Evolutionary conservation across 2,888 invertebrate species (phyloP).

Genomic region (Hedya salicella): DNA sequence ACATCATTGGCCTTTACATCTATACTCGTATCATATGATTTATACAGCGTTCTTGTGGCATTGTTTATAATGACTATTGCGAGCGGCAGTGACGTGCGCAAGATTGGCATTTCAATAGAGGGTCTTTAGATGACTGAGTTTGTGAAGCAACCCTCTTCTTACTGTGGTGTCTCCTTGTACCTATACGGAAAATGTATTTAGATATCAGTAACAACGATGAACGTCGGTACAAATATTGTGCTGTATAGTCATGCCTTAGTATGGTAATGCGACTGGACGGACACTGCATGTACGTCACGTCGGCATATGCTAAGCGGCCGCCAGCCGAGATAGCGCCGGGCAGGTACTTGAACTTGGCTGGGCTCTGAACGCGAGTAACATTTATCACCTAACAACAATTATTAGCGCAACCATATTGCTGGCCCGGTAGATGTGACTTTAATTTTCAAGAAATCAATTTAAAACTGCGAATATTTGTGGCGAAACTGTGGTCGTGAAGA

Average conservation of each 20-base stretch:
- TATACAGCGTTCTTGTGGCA: too few species aligned
- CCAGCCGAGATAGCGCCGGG: conserved; percentile 58
- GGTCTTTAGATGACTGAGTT: too few species aligned
- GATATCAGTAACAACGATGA: background rate
- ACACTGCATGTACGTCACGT: conserved; percentile 50
- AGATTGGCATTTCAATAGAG: too few species aligned
- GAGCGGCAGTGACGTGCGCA: too few species aligned
- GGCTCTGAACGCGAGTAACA: conserved; percentile 54
- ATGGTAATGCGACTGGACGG: conserved; percentile 28
- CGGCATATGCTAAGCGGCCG: conserved; percentile 63
- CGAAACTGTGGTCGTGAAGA: too few species aligned
- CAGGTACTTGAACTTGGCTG: conserved; percentile 79
- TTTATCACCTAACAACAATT: conserved; percentile 40
- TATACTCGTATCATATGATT: too few species aligned
- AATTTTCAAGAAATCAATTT: too few species aligned
- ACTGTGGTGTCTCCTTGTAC: too few species aligned
- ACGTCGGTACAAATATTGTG: background rate
- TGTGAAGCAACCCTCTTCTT: too few species aligned
- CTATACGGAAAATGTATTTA: background rate
- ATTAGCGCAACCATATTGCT: background rate
- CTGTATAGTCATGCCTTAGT: background rate
- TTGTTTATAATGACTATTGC: too few species aligned
- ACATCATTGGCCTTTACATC: too few species aligned
- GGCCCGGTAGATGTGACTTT: background rate
- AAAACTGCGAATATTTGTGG: background rate